phyloP scores from a whole-genome alignment of 2,797 vertebrate genomes.

The Aplochiton taeniatus region DNA sequence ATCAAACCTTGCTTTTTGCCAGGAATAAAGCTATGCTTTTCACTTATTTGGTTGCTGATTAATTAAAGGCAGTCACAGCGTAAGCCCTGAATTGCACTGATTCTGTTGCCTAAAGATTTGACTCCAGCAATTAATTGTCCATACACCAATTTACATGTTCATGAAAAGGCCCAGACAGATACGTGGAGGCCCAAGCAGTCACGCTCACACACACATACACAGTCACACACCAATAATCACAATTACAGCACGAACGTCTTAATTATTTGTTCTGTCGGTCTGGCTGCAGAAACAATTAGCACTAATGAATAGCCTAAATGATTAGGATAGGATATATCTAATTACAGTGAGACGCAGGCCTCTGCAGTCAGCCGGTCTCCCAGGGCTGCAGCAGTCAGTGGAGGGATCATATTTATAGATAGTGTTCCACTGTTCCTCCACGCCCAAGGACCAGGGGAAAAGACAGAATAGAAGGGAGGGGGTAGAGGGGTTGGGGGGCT shows the following conservation, averaged over 20 bases:
- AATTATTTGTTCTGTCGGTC: conserved; percentile 82
- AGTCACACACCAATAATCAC: conserved; percentile 79
- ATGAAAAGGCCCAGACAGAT: background rate
- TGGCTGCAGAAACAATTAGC: conserved; percentile 86
- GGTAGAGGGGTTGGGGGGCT: conserved; percentile 61
- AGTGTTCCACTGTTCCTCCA: conserved; percentile 74
- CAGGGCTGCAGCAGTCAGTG: conserved; percentile 78
- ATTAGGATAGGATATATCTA: conserved; percentile 86
- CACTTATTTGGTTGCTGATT: no score
- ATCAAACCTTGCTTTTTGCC: no score
- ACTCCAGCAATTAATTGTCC: background rate
- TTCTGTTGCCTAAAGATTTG: no score
- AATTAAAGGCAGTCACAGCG: no score
- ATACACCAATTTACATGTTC: background rate
- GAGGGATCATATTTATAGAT: conserved; percentile 86
- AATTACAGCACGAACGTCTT: conserved; percentile 74
- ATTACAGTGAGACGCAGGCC: conserved; percentile 82
- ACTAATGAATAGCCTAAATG: conserved; percentile 83
- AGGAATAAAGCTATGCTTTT: no score
- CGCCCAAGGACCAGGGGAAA: conserved; percentile 22
- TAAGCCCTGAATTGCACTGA: no score
- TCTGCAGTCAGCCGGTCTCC: conserved; percentile 72
- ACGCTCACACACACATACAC: conserved; percentile 37
- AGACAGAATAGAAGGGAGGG: conserved; percentile 49
- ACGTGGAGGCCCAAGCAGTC: background rate